A percentile compares a stretch with the other conserved stretches of the same genome.
These are phyloP conservation scores for Meteorus colon DNA, from an alignment of 2,888 invertebrate genomes.

Conservation along the genomic window DNA sequence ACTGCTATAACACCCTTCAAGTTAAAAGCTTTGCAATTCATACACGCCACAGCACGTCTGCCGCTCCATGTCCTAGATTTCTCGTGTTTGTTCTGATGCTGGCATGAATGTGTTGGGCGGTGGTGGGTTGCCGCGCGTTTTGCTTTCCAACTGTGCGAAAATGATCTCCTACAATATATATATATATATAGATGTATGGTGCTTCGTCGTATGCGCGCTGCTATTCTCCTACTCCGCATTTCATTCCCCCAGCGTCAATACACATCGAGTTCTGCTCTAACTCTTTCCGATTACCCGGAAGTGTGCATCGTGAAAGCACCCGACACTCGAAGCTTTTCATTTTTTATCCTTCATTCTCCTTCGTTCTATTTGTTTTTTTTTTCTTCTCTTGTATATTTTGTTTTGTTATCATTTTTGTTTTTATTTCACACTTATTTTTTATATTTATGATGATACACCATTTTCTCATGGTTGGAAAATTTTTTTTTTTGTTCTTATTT, in stretches of 20 bases:
- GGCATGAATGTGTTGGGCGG: constrained; percentile 5
- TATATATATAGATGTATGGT: neutral
- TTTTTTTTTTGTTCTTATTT: neutral
- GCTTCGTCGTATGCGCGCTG: neutral
- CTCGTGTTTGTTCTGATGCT: constrained; percentile 36
- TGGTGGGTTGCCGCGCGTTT: constrained; percentile 2
- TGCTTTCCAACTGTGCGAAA: constrained; percentile 36
- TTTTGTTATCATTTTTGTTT: neutral
- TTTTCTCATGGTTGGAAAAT: neutral
- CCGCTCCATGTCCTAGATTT: constrained; percentile 24
- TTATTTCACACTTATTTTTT: neutral
- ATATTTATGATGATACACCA: neutral
- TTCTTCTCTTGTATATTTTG: neutral
- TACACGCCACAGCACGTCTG: constrained; percentile 19
- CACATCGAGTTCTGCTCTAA: constrained; percentile 26
- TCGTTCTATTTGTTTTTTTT: neutral
- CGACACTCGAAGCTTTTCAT: constrained; percentile 18
- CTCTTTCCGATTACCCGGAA: constrained; percentile 37
- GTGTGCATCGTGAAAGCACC: constrained; percentile 26
- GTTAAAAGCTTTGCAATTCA: constrained; percentile 28
- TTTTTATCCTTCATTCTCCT: constrained; percentile 15
- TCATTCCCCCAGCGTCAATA: constrained; percentile 20
- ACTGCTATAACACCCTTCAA: constrained; percentile 11
- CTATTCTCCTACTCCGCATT: neutral
- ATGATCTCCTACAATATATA: constrained; percentile 18